Evolutionary conservation across 2,888 invertebrate species (phyloP).

Genomic region (Hofmannophila pseudospretella): DNA sequence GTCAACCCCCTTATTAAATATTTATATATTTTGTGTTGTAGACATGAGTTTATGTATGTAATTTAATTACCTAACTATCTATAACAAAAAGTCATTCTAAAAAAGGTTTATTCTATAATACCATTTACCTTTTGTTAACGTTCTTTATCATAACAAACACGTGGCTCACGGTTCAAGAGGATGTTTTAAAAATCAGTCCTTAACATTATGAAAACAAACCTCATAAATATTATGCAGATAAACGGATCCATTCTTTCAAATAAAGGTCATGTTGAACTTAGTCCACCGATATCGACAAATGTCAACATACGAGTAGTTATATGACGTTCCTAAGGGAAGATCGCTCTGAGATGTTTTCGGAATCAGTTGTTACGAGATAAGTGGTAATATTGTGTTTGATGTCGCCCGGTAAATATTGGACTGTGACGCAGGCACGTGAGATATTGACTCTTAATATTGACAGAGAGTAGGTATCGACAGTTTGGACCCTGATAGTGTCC

Average conservation of each 20-base stretch:
- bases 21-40: no score
- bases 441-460: slow-evolving; percentile 71
- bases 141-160: no score
- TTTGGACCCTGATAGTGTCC: slow-evolving; percentile 50
- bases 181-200: neutral
- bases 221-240: slow-evolving; percentile 51
- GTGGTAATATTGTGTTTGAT: slow-evolving; percentile 73
- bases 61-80: no score
- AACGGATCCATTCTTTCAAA: slow-evolving; percentile 42
- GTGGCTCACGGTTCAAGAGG: neutral
- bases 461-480: slow-evolving; percentile 66
- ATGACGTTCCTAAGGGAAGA: slow-evolving; percentile 45
- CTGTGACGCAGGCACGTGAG: slow-evolving; percentile 65
- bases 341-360: slow-evolving; percentile 56
- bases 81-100: no score
- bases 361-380: slow-evolving; percentile 69
- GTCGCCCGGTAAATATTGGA: slow-evolving; percentile 67
- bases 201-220: no score
- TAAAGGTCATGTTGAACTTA: slow-evolving; percentile 45
- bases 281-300: slow-evolving; percentile 46
- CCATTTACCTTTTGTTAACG: no score
- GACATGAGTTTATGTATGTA: no score
- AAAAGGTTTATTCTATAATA: no score
- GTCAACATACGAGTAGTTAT: slow-evolving; percentile 54
- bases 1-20: neutral